Conservation (phyloP, 2,888 invertebrate genomes). For the Hirtodrosophila histrioides region DNA sequence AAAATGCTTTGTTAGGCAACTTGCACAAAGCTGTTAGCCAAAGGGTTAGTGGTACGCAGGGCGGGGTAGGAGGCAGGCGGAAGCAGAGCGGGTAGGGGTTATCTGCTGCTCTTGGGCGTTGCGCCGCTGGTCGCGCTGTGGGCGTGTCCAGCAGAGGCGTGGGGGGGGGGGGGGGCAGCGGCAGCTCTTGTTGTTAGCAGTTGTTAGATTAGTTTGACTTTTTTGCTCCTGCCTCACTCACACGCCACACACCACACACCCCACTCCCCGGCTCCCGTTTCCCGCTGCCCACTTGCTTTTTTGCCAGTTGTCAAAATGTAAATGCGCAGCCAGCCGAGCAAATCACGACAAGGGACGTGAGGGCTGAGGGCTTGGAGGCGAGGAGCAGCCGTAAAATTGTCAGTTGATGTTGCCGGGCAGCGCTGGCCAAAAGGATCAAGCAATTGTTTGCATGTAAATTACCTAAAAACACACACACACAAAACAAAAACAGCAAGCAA, state of each 20-base stretch:
- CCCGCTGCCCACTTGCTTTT: constrained; percentile 20
- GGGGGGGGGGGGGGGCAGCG: not conserved
- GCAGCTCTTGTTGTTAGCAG: constrained; percentile 69
- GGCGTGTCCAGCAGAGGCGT: constrained; percentile 14
- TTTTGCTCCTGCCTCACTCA: constrained; percentile 40
- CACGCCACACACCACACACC: too few relatives aligned
- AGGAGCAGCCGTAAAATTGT: constrained; percentile 55
- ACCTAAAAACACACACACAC: constrained; percentile 34
- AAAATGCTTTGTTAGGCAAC: constrained; percentile 76
- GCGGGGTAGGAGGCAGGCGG: not conserved
- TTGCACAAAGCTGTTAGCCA: constrained; percentile 41
- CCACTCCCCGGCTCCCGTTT: constrained; percentile 4
- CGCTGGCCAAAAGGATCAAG: constrained; percentile 44
- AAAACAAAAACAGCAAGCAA: constrained; percentile 6
- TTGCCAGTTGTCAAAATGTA: constrained; percentile 69
- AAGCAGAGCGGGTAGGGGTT: not conserved
- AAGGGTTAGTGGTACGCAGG: not conserved
- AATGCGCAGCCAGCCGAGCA: constrained; percentile 56
- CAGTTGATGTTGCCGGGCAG: constrained; percentile 64
- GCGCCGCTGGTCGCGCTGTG: constrained; percentile 35
- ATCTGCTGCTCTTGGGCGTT: constrained; percentile 37
- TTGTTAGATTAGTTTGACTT: constrained; percentile 80
- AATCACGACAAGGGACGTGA: constrained; percentile 2
- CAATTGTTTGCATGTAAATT: constrained; percentile 74
- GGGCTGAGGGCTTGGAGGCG: too few relatives aligned